phyloP scores from a whole-genome alignment of 2,888 invertebrate species.

The Hydrotaea diabolus region DNA sequence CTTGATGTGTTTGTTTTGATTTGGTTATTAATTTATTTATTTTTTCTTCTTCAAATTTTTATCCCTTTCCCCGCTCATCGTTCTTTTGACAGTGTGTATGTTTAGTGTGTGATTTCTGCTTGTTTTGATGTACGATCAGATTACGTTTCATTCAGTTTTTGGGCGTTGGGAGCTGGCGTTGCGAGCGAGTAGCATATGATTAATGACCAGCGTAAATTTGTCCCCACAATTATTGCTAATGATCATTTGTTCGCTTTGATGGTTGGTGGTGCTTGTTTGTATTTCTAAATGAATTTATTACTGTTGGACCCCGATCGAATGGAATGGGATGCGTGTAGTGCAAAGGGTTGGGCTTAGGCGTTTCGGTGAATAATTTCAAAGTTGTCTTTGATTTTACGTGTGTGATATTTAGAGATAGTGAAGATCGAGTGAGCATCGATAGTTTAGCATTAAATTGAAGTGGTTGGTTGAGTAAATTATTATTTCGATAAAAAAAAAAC shows the following conservation, averaged over 20 bases:
- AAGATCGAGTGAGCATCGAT: too few species aligned
- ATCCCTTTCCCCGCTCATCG: too few species aligned
- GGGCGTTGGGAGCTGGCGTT: background rate
- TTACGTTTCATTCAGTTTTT: conserved; percentile 41
- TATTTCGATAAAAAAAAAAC: too few species aligned
- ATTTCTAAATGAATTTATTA: background rate
- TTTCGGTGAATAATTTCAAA: too few species aligned
- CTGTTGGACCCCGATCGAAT: too few species aligned
- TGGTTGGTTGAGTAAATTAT: too few species aligned
- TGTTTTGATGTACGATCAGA: conserved; percentile 57
- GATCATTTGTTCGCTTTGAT: background rate
- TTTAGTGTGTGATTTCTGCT: conserved; percentile 25
- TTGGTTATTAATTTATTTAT: conserved; percentile 46
- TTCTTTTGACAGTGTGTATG: too few species aligned
- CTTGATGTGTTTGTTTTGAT: conserved; percentile 39
- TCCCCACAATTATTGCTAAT: background rate
- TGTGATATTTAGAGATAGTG: too few species aligned
- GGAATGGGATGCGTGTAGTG: background rate
- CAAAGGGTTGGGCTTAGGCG: background rate
- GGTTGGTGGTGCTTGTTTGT: too few species aligned
- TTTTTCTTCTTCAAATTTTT: background rate
- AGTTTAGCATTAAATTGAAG: too few species aligned
- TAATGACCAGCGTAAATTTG: background rate
- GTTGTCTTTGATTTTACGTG: too few species aligned
- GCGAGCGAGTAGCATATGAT: background rate